Percentiles rank a stretch among this genome's conserved stretches.
Conservation (phyloP, 2,797 vertebrate genomes). For the Bradypus variegatus region DNA sequence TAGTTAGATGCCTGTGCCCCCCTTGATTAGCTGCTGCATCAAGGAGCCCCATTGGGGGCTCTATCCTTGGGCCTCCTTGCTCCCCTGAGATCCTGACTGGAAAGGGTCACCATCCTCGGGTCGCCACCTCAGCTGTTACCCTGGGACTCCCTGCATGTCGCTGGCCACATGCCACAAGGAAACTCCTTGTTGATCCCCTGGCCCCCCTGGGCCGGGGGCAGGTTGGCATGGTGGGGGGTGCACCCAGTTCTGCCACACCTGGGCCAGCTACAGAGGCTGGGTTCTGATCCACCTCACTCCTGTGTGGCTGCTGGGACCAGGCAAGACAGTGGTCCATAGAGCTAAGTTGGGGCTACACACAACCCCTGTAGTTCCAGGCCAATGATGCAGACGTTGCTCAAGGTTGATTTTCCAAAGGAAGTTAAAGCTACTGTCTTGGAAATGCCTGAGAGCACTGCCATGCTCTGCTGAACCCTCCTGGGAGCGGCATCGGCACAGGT, state of each 20-base stretch:
- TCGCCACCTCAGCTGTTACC: too few species aligned
- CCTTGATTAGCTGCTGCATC: not conserved
- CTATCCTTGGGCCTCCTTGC: not conserved
- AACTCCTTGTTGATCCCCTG: not conserved
- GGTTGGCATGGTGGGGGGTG: not conserved
- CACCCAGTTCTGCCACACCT: not conserved
- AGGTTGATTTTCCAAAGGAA: not conserved
- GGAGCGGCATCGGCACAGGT: fast-evolving
- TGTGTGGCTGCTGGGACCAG: not conserved
- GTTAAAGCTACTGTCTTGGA: not conserved
- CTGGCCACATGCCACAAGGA: fast-evolving
- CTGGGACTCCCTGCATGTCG: not conserved
- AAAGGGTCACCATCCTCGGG: too few species aligned
- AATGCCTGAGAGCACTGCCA: too few species aligned
- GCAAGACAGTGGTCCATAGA: too few species aligned
- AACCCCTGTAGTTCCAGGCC: not conserved
- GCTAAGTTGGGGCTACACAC: fast-evolving
- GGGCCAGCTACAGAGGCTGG: not conserved
- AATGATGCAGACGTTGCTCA: not conserved
- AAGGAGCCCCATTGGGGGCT: not conserved
- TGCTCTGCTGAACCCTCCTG: not conserved
- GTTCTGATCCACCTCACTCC: not conserved
- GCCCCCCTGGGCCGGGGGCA: not conserved
- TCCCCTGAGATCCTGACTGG: fast-evolving
- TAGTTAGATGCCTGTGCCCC: fast-evolving